These are phyloP conservation scores for Nyctibius grandis DNA, from an alignment of 2,797 vertebrate species.

Conservation along the genomic window DNA sequence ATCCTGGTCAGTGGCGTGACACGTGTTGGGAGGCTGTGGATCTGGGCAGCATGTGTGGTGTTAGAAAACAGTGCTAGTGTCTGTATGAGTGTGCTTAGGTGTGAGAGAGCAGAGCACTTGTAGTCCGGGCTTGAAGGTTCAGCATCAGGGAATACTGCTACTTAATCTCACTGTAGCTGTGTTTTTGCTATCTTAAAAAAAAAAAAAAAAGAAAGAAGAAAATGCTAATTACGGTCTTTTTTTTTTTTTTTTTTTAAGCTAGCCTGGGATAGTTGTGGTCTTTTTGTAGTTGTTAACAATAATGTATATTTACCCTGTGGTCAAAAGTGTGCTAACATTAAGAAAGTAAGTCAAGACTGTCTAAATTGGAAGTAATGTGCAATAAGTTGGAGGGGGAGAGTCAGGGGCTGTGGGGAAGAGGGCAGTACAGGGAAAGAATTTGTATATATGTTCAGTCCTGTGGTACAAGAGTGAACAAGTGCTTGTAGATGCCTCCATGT, in stretches of 20 bases:
- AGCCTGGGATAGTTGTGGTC: background rate
- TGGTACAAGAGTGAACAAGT: background rate
- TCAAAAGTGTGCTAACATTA: background rate
- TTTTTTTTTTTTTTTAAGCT: background rate
- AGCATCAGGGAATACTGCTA: background rate
- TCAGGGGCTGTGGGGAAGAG: background rate
- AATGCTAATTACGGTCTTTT: background rate
- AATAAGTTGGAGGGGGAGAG: background rate
- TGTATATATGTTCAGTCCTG: background rate
- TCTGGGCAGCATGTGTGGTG: background rate
- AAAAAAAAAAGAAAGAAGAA: no score
- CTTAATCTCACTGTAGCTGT: background rate
- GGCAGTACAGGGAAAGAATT: background rate
- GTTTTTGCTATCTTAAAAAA: background rate
- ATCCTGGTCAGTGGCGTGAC: background rate
- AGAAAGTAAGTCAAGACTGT: background rate
- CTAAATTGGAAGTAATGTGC: background rate
- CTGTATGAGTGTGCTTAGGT: background rate
- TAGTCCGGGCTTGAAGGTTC: background rate
- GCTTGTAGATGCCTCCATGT: background rate
- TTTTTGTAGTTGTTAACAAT: background rate
- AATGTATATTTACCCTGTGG: background rate
- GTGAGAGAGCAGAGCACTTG: background rate
- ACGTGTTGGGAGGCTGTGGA: fast-evolving
- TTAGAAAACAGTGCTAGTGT: background rate